These are phyloP conservation scores for Gambusia holbrooki DNA, from an alignment of 2,113 vertebrate species.

Conservation along the genomic window DNA sequence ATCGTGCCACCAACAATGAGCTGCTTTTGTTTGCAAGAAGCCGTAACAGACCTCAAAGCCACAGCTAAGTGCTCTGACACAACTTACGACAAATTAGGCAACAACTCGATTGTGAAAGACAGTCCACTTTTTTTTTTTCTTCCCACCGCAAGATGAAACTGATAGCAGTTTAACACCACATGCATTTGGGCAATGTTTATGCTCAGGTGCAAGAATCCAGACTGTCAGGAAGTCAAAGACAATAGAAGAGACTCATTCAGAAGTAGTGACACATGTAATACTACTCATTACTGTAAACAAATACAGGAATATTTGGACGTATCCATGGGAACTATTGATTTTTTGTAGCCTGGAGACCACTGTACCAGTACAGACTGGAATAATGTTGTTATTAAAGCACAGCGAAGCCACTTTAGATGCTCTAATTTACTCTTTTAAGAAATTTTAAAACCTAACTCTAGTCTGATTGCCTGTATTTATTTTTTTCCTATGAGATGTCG, in stretches of 20 bases:
- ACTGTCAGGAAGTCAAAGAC: constrained; percentile 34
- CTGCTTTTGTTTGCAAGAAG: background rate
- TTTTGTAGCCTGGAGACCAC: background rate
- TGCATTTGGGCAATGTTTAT: background rate
- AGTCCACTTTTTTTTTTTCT: constrained; percentile 4
- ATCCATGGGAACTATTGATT: constrained; percentile 26
- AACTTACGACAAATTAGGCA: background rate
- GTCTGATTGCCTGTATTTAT: too few relatives aligned
- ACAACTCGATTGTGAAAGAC: background rate
- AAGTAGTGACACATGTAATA: constrained; percentile 24
- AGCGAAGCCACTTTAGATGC: too few relatives aligned
- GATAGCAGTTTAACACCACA: background rate
- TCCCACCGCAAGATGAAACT: constrained; percentile 4
- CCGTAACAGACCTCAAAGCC: background rate
- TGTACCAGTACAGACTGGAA: background rate
- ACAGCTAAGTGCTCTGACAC: background rate
- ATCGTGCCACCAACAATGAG: background rate
- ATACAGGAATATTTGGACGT: constrained; percentile 35
- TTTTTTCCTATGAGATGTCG: too few relatives aligned
- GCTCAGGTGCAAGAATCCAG: constrained; percentile 47
- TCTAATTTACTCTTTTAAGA: too few relatives aligned
- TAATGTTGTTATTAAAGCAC: too few relatives aligned
- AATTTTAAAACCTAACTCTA: too few relatives aligned
- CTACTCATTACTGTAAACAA: constrained; percentile 59
- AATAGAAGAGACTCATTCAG: constrained; percentile 33